phyloP scores from a whole-genome alignment of 2,797 vertebrate species.

The Euthynnus affinis region DNA sequence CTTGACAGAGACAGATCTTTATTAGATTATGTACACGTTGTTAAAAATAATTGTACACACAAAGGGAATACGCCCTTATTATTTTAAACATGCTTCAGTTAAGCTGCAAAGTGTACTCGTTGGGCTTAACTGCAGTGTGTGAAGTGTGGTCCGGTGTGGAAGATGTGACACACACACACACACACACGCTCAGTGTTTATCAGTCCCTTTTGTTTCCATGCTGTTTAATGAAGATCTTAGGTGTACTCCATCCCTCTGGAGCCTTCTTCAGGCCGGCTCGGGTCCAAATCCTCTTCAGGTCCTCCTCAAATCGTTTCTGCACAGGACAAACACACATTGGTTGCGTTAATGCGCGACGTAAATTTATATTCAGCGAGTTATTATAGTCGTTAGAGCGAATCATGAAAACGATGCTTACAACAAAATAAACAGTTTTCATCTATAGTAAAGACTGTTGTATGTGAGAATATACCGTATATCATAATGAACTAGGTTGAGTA shows the following conservation, averaged over 20 bases:
- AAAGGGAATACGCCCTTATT: not conserved
- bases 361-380: not conserved
- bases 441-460: not conserved
- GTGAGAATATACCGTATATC: no score
- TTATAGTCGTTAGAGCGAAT: not conserved
- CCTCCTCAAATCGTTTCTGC: constrained; percentile 90
- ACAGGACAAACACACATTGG: constrained; percentile 30
- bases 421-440: not conserved
- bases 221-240: constrained; percentile 90
- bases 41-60: constrained; percentile 16
- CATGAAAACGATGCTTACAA: not conserved
- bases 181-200: constrained; percentile 5
- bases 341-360: not conserved
- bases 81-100: constrained; percentile 1
- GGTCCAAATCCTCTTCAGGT: constrained; percentile 90
- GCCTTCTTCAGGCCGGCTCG: constrained; percentile 90
- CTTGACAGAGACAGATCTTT: constrained; percentile 58
- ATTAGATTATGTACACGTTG: constrained; percentile 61
- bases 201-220: constrained; percentile 68
- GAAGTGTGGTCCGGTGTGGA: constrained; percentile 7
- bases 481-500: not conserved
- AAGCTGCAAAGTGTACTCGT: constrained; percentile 2
- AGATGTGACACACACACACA: constrained; percentile 10
- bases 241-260: constrained; percentile 89
- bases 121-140: constrained; percentile 1